These are phyloP conservation scores for Anthopleura xanthogrammica DNA, from an alignment of 92 coral and sea anemone genomes.

Conservation along the genomic window DNA sequence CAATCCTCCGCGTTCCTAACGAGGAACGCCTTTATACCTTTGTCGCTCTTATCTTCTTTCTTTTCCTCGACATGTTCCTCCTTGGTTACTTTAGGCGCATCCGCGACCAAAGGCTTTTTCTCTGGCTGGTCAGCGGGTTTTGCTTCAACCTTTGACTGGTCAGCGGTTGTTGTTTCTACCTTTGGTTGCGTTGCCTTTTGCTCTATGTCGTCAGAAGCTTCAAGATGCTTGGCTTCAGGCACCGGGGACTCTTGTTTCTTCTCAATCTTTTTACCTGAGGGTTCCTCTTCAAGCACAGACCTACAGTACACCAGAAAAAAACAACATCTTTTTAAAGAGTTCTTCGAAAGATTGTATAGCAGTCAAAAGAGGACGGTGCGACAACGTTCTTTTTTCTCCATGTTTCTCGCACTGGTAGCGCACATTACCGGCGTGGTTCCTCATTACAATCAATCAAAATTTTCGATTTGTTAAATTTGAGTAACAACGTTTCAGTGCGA, in stretches of 20 bases:
- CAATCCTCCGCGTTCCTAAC: too few relatives aligned
- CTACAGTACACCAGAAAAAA: neutral
- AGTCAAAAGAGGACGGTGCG: too few relatives aligned
- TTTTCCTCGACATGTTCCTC: slow-evolving; percentile 25
- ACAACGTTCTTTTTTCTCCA: too few relatives aligned
- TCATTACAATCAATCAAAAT: too few relatives aligned
- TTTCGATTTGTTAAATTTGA: too few relatives aligned
- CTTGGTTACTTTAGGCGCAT: slow-evolving; percentile 10
- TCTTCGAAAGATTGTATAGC: too few relatives aligned
- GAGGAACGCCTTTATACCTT: slow-evolving; percentile 22
- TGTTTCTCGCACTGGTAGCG: too few relatives aligned
- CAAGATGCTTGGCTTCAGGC: neutral
- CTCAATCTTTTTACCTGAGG: slow-evolving; percentile 4
- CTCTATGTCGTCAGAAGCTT: neutral
- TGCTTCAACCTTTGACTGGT: neutral
- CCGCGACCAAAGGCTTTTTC: slow-evolving; percentile 21
- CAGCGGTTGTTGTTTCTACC: neutral
- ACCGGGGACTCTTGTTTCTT: slow-evolving; percentile 7
- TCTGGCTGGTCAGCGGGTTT: slow-evolving; percentile 24
- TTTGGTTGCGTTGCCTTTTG: slow-evolving; percentile 2
- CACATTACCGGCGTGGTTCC: too few relatives aligned
- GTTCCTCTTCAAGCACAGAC: slow-evolving; percentile 20
- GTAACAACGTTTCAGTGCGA: too few relatives aligned
- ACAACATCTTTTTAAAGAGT: too few relatives aligned
- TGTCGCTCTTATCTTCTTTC: slow-evolving; percentile 26